Conservation (phyloP, 2,888 invertebrate genomes). For the Heliconius ismenius region DNA sequence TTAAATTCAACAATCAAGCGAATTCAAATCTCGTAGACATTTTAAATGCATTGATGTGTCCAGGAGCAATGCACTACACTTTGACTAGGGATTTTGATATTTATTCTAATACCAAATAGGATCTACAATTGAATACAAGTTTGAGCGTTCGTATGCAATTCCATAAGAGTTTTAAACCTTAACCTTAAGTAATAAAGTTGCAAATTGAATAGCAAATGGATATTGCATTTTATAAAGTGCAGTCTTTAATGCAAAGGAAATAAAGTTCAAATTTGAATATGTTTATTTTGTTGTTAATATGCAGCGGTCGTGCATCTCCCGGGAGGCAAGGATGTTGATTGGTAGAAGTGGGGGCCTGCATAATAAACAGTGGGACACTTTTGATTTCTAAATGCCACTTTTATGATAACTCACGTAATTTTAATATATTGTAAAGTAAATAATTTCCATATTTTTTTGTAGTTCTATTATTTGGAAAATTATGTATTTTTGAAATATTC, state of each 20-base stretch:
- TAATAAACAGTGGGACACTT: conserved; percentile 33
- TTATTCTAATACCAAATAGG: not conserved
- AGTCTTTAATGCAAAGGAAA: not conserved
- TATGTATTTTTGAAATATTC: not conserved
- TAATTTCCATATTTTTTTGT: not conserved
- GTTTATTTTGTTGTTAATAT: conserved; percentile 33
- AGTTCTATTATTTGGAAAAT: not conserved
- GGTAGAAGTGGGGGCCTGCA: conserved; percentile 35
- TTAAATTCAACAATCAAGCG: conserved; percentile 28
- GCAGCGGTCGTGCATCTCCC: conserved; percentile 33
- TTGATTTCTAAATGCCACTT: conserved; percentile 21
- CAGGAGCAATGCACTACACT: conserved; percentile 39
- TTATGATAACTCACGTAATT: conserved; percentile 21
- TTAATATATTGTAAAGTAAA: not conserved
- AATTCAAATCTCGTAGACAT: conserved; percentile 38
- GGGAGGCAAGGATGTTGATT: conserved; percentile 42
- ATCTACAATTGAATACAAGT: conserved; percentile 11
- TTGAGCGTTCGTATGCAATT: not conserved
- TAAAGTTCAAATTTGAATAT: conserved; percentile 19
- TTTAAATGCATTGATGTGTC: conserved; percentile 41
- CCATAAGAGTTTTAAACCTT: not conserved
- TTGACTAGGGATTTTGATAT: conserved; percentile 3
- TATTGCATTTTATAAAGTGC: not conserved
- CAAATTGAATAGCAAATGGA: not conserved
- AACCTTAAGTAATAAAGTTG: not conserved